Base-by-base conservation (phyloP, 2,888 invertebrate genomes). In the Brachypalpus laphriformis region DNA sequence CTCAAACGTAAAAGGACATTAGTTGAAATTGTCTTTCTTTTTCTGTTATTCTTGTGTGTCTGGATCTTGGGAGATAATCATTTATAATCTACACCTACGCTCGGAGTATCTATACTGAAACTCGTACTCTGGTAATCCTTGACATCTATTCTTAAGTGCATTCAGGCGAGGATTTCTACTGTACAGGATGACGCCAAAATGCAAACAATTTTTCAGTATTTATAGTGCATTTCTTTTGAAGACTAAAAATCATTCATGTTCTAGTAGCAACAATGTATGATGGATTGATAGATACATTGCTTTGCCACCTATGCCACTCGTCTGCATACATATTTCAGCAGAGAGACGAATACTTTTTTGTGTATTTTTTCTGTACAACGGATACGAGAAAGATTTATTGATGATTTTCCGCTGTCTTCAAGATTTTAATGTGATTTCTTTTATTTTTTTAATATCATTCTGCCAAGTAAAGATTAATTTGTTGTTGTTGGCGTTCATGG, bases 1-100 rank as follows among this genome's bases (percentile, higher is more conserved):
- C 28, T 54, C 57, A 61, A 82, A 71, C 40, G 51, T 9, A 63
- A 82, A 82, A 82, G 82, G 82, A 82, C 57, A 77, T 77, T 82
- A 76, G 70, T 70, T 70, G 54, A 40, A 72, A 80, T 78, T 28
- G 65, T 59, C 56, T 57, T 20, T 9, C n/a, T 40, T 75, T n/a
- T 71, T 40, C 0, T 37, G 0, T 18, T 28, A 8, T 31, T 2
- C 20, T 9, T 51, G 9, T 57, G 8, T 34, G 22, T 5, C 14
- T 11, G 40, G 40, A 40, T 14, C 40, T 16, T 14, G 31, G 40
- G 9, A 61, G 74, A 71, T 57, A 54, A 71, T 40, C 49, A 76
- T 70, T 49, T 70, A 45, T 45, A 65, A 78, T 78, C 72, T 57
- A 71, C 82, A 77, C 82, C 82, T 71, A 71, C 82, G 22, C 56